phyloP scores from a whole-genome alignment of 2,888 invertebrate genomes.

The Drosophila atripex region DNA sequence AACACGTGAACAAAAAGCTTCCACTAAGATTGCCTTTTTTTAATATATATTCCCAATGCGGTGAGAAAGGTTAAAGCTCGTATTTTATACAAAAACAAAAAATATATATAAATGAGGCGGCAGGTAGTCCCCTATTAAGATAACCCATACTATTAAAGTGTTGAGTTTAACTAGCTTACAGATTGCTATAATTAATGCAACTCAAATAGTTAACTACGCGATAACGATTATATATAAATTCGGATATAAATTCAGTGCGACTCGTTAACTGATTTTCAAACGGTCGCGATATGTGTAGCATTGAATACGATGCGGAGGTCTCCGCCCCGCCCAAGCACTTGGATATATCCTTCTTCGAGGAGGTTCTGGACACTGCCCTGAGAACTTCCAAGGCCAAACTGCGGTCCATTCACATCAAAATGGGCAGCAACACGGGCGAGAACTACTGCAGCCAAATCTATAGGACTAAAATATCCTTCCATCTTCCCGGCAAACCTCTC shows the following conservation, averaged over 20 bases:
- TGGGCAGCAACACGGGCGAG: constrained; percentile 78
- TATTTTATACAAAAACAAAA: background rate
- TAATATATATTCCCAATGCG: background rate
- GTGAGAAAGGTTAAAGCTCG: background rate
- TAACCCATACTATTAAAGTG: constrained; percentile 30
- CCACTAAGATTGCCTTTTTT: background rate
- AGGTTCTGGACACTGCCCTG: constrained; percentile 73
- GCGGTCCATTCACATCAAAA: constrained; percentile 47
- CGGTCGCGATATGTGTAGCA: constrained; percentile 59
- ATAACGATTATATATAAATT: background rate
- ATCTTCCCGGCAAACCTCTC: background rate
- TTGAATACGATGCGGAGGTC: constrained; percentile 66
- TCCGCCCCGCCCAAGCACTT: constrained; percentile 60
- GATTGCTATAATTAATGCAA: background rate
- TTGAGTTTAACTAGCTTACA: background rate
- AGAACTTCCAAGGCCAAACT: constrained; percentile 55
- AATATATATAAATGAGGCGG: constrained; percentile 21
- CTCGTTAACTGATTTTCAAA: constrained; percentile 29
- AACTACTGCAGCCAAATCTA: constrained; percentile 82
- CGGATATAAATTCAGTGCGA: constrained; percentile 49
- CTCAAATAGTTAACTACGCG: background rate
- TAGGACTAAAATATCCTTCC: constrained; percentile 67
- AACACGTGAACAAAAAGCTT: background rate
- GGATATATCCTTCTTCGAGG: constrained; percentile 70
- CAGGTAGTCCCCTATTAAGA: constrained; percentile 48